Evolutionary conservation across 2,113 vertebrate genomes (phyloP), one percentile per base, ranked within the genome.

Genomic region (Epinephelus cyanopodus): DNA sequence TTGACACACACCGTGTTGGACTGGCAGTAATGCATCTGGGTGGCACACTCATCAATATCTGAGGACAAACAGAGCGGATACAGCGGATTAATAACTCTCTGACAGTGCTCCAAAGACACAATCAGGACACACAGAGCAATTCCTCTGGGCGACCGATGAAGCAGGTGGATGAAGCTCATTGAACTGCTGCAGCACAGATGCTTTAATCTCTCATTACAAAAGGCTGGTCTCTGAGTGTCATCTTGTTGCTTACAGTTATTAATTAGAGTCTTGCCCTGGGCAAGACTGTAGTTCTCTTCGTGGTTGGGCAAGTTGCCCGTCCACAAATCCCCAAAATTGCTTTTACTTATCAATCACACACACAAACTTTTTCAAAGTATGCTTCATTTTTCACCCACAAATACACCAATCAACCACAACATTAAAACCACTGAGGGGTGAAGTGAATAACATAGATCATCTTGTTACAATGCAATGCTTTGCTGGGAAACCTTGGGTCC

Each of bases 21-120:
- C 54, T 98, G 98, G 83, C 98, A 99, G 37, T 98, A 99, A 92
- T 99, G 97, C 96, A 97, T 98, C 94, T 97, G 97, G 56, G 96
- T 97, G 1, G 96, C 95, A 18, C 98, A 99, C 89, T 99, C 98
- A 27, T 99, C 98, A 3, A 98, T 97, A 95, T 99, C 98, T 99
- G 94, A 48, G 48, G 67, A 73, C 79, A 94, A 19, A 89, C 86
- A 84, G 29, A 90, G 52, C 29, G 81, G 58, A 84, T 2, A 57
- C 47, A 82, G 65, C 4, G 53, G 57, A 73, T 85, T 82, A 76
- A 80, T 68, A 65, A 52, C 47, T 63, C 11, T 1, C 19, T 11
- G 52, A 8, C 3, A 37, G 39, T 50, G 80, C 53, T 77, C 27
- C 33, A 63, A 61, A 75, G 54, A 56, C 64, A 63, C 25, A 61